phyloP scores from a whole-genome alignment of 2,888 invertebrate genomes.

The Allophyes oxyacanthae region DNA sequence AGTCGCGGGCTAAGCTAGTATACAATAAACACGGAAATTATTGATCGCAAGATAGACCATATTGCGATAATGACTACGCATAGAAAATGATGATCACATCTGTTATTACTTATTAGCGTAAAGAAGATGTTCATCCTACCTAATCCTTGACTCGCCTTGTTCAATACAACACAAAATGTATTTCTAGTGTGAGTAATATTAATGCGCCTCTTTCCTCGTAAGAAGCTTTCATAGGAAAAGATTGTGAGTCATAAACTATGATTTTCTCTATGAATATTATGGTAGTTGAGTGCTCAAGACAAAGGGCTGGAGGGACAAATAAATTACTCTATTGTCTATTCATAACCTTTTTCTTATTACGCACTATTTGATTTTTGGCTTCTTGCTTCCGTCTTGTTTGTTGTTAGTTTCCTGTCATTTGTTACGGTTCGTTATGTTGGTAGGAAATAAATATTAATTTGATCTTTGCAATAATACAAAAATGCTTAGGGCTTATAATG shows the following conservation, averaged over 20 bases:
- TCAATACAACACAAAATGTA: slow-evolving; percentile 63
- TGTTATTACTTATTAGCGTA: too few species aligned
- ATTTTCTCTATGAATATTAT: slow-evolving; percentile 84
- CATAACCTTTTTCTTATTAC: slow-evolving; percentile 47
- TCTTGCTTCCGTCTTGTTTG: slow-evolving; percentile 1
- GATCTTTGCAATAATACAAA: not conserved
- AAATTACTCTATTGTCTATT: slow-evolving; percentile 62
- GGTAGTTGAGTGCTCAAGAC: slow-evolving; percentile 74
- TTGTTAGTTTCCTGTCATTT: slow-evolving; percentile 11
- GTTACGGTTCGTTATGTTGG: not conserved
- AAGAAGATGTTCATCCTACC: too few species aligned
- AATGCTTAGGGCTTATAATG: too few species aligned
- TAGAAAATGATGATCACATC: too few species aligned
- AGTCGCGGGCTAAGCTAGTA: too few species aligned
- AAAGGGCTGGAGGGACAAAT: slow-evolving; percentile 61
- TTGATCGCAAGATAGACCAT: too few species aligned
- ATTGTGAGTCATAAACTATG: slow-evolving; percentile 84
- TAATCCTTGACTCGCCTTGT: not conserved
- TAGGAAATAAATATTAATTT: not conserved
- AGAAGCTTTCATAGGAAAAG: slow-evolving; percentile 80
- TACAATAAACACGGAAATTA: too few species aligned
- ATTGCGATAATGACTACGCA: too few species aligned
- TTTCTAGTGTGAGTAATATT: slow-evolving; percentile 81
- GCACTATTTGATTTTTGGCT: slow-evolving; percentile 43
- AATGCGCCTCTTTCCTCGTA: slow-evolving; percentile 70